Conservation (phyloP, 2,113 vertebrate genomes). For the Pionites leucogaster region DNA sequence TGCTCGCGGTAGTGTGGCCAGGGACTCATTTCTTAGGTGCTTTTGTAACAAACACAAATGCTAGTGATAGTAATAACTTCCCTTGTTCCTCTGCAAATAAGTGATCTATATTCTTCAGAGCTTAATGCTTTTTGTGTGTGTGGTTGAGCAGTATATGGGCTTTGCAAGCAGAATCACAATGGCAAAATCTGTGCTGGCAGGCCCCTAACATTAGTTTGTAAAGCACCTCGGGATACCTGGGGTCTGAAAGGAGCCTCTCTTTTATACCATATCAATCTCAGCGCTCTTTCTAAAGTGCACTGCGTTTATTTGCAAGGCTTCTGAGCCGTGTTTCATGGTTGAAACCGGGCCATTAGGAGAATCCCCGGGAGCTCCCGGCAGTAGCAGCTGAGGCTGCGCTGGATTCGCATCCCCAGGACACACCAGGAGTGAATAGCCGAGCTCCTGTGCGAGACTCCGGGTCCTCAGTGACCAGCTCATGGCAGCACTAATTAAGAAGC, state of each 20-base stretch:
- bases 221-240: neutral
- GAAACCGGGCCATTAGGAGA: neutral
- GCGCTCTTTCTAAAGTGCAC: neutral
- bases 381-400: neutral
- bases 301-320: neutral
- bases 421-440: neutral
- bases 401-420: neutral
- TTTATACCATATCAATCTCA: neutral
- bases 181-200: neutral
- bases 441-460: neutral
- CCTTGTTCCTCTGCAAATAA: neutral
- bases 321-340: neutral
- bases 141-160: neutral
- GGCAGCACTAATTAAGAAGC: conserved; percentile 43
- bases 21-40: neutral
- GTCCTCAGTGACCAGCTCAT: neutral
- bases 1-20: fast-evolving
- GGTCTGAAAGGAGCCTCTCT: neutral
- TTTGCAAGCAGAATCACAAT: fast-evolving
- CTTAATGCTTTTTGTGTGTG: fast-evolving
- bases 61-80: neutral
- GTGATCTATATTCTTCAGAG: neutral
- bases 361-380: neutral
- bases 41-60: neutral
- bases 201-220: neutral